These are phyloP conservation scores for Gastrophryne carolinensis DNA, from an alignment of 2,797 vertebrate species.

Conservation along the genomic window DNA sequence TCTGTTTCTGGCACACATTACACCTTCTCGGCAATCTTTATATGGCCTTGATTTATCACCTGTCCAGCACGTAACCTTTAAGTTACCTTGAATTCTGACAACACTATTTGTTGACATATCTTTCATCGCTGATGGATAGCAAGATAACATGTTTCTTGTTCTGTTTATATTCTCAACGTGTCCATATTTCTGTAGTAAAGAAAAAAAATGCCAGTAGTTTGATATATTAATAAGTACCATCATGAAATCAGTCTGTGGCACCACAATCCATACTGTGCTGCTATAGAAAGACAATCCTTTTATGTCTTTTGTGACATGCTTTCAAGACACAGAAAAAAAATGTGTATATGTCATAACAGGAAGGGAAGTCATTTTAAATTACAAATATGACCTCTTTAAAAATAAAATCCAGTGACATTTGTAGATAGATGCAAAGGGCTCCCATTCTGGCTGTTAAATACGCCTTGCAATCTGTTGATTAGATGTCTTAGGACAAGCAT, in stretches of 20 bases:
- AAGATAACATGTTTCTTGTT: constrained; percentile 7
- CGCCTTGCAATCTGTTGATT: constrained; percentile 40
- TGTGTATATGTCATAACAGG: constrained; percentile 8
- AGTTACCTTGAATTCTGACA: constrained; percentile 35
- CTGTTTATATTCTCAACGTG: constrained; percentile 1
- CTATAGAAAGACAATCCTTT: not conserved
- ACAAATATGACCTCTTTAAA: constrained; percentile 41
- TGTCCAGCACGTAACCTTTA: constrained; percentile 34
- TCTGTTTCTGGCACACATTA: not conserved
- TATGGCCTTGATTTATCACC: constrained; percentile 39
- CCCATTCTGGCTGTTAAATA: constrained; percentile 33
- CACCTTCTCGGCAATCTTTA: not conserved
- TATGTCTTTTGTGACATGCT: constrained; percentile 7
- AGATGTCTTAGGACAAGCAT: constrained; percentile 41
- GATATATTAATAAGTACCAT: constrained; percentile 31
- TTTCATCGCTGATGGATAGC: constrained; percentile 15
- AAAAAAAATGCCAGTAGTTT: constrained; percentile 6
- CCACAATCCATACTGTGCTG: not conserved
- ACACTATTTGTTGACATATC: constrained; percentile 32
- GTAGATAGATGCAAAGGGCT: constrained; percentile 26
- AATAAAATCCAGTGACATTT: constrained; percentile 37
- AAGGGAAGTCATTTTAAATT: constrained; percentile 36
- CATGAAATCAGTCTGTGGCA: not conserved
- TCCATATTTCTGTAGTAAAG: constrained; percentile 9
- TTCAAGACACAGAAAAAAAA: constrained; percentile 1